phyloP scores from a whole-genome alignment of 2,797 vertebrate genomes.

The Sylvia borin region DNA sequence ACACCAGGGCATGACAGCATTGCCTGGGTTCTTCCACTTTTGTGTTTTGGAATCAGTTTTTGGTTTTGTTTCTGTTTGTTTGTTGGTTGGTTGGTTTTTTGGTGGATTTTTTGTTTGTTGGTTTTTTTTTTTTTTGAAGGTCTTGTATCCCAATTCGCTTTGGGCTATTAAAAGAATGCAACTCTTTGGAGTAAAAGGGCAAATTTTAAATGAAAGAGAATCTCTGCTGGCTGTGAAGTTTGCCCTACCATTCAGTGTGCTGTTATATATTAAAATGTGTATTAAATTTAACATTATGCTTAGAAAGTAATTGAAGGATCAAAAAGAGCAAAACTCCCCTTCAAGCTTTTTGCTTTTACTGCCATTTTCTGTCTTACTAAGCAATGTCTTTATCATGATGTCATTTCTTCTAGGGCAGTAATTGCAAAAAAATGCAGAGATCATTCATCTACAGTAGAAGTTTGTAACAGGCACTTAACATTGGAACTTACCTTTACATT shows the following conservation, averaged over 20 bases:
- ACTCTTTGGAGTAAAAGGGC: background rate
- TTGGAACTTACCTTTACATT: slow-evolving; percentile 41
- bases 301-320: slow-evolving; percentile 25
- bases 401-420: slow-evolving; percentile 19
- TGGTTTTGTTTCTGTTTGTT: background rate
- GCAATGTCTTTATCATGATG: slow-evolving; percentile 41
- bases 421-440: slow-evolving; percentile 19
- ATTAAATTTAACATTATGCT: slow-evolving; percentile 8
- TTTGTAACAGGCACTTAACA: slow-evolving; percentile 35
- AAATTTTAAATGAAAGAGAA: background rate
- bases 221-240: background rate
- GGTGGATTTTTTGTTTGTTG: too few relatives aligned
- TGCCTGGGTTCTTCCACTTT: background rate
- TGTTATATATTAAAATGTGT: background rate
- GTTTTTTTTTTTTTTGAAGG: background rate
- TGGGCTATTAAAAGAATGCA: background rate
- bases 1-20: background rate
- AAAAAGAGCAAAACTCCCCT: slow-evolving; percentile 38
- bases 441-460: slow-evolving; percentile 13
- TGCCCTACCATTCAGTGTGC: background rate
- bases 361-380: slow-evolving; percentile 43
- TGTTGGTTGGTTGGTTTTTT: too few relatives aligned
- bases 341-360: slow-evolving; percentile 59
- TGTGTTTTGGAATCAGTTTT: background rate
- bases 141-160: background rate